Conservation (phyloP, 1,140 invertebrate species). For the Ladona fulva region DNA sequence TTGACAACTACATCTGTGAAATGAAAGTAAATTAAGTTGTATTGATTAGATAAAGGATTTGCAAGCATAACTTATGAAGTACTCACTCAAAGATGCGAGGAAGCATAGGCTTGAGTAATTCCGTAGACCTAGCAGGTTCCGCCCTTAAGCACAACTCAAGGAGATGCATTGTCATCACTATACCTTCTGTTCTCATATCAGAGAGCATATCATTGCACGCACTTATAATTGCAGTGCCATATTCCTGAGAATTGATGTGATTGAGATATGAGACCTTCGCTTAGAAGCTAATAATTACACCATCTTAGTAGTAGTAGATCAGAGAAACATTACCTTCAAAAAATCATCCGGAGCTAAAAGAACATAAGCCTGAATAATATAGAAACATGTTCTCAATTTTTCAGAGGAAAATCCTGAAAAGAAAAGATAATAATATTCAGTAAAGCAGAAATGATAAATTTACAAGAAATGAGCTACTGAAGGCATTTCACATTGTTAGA, state of each 20-base stretch:
- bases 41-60: too few species aligned
- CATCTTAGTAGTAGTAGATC: background rate
- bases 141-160: slow-evolving; percentile 61
- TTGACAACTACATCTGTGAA: too few species aligned
- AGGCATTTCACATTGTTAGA: too few species aligned
- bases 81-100: slow-evolving; percentile 56
- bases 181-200: slow-evolving; percentile 71
- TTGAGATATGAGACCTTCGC: background rate
- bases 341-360: slow-evolving; percentile 72
- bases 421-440: too few species aligned
- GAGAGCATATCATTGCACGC: slow-evolving; percentile 58
- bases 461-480: too few species aligned
- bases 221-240: slow-evolving; percentile 55
- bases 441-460: too few species aligned
- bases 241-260: slow-evolving; percentile 29
- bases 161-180: slow-evolving; percentile 60
- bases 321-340: slow-evolving; percentile 43
- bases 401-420: slow-evolving; percentile 69
- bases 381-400: slow-evolving; percentile 63
- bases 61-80: too few species aligned
- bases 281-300: background rate
- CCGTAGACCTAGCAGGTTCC: slow-evolving; percentile 49
- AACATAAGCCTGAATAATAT: slow-evolving; percentile 74
- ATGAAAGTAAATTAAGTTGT: too few species aligned
- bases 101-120: slow-evolving; percentile 55